These are phyloP conservation scores for Formicarius rufipectus DNA, from an alignment of 2,113 vertebrate genomes.

Conservation along the genomic window DNA sequence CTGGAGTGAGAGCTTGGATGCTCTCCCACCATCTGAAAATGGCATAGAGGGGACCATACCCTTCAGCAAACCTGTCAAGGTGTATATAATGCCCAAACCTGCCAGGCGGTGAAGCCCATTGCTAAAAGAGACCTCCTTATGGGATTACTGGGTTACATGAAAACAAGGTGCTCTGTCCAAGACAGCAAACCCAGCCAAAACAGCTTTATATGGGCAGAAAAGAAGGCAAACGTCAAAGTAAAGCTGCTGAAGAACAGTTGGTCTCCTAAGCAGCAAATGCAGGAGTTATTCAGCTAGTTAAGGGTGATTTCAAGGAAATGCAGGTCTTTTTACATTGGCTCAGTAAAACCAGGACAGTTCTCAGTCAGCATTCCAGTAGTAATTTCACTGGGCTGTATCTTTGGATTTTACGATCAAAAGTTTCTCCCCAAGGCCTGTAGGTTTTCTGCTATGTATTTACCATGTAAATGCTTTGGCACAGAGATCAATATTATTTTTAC, in stretches of 20 bases:
- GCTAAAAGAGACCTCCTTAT: rapidly evolving
- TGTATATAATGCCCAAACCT: slow-evolving; percentile 96
- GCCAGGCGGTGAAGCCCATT: slow-evolving; percentile 76
- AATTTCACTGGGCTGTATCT: not conserved
- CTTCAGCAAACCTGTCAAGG: slow-evolving; percentile 93
- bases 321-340: not conserved
- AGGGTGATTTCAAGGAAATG: not conserved
- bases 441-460: not conserved
- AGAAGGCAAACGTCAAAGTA: not conserved
- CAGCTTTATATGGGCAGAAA: not conserved
- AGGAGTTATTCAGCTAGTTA: not conserved
- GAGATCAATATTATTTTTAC: not conserved
- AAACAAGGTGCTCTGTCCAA: not conserved
- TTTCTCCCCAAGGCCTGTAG: not conserved
- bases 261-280: not conserved
- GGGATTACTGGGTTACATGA: not conserved
- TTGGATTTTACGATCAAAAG: not conserved
- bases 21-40: slow-evolving; percentile 73
- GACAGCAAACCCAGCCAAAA: not conserved
- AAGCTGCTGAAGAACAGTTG: not conserved
- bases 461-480: not conserved
- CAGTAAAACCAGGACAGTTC: not conserved
- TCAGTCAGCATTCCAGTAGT: not conserved
- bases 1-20: slow-evolving; percentile 83
- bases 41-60: slow-evolving; percentile 91